Evolutionary conservation across 2,888 invertebrate species (phyloP), one percentile per base, ranked within the genome.

Genomic region (Petrophora chlorosata): DNA sequence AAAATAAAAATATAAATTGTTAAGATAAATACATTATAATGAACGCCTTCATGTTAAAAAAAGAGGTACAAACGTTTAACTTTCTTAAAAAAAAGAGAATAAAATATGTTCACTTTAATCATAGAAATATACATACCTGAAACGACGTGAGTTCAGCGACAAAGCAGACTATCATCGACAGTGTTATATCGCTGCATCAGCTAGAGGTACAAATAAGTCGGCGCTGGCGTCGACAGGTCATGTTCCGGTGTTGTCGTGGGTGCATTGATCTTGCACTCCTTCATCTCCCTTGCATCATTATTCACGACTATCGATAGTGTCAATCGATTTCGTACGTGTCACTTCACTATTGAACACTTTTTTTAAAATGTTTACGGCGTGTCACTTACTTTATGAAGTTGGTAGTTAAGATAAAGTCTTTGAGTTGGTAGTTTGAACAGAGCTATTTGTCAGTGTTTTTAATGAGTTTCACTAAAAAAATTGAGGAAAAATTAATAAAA

Each of bases 131-230:
- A 85, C 84, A 60, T 85, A 90, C 90, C 90, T 90, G 87, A 87
- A 84, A 87, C 80, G 88, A 85, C 75, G 87, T 79, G 67, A 88
- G 83, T 75, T 90, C 89, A 85, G 88, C 90, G 50, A 90, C 81
- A 78, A 90, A 87, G 81, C 85, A 90, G 86, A 90, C 85, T 90
- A 90, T 88, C 90, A 90, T 90, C 79, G 90, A 90, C 89, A 85
- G 82, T 72, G 79, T 76, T 85, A 84, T 85, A 56, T 82, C 65
- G 74, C 79, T 67, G 80, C 82, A 84, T 85, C 85, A 86, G 82
- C 84, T 86, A 78, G 72, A 75, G 61, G 67, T 73, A 76, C 72
- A 76, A 83, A 82, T 63, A 59, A 76, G 84, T 86, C 79, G 90
- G 79, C 88, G 88, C 56, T 80, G 82, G 63, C 88, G 82, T 86